Evolutionary conservation across 2,888 invertebrate genomes (phyloP).

Genomic region (Cosmorhoe ocellata): DNA sequence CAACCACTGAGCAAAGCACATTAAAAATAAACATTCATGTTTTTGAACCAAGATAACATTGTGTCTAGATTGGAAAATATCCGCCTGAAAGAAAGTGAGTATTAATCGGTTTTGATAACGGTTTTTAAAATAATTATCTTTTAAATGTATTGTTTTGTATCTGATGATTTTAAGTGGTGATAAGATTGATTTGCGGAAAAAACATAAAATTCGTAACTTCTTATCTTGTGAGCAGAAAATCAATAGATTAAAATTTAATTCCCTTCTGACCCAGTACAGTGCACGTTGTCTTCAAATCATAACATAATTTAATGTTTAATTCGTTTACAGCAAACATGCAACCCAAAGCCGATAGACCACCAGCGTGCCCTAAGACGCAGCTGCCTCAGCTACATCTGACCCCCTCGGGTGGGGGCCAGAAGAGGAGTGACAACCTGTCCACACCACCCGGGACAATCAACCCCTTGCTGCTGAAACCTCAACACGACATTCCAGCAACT

Average conservation of each 20-base stretch:
- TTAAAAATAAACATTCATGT: constrained; percentile 55
- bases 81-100: constrained; percentile 65
- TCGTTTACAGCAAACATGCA: constrained; percentile 65
- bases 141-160: background rate
- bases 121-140: background rate
- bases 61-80: constrained; percentile 64
- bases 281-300: too few relatives aligned
- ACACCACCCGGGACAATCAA: constrained; percentile 49
- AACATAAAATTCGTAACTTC: background rate
- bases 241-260: too few relatives aligned
- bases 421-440: constrained; percentile 49
- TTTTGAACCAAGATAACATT: constrained; percentile 66
- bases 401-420: constrained; percentile 58
- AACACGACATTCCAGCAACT: constrained; percentile 72
- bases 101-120: too few relatives aligned
- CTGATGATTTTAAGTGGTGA: background rate
- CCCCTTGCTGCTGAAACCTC: constrained; percentile 68
- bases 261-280: too few relatives aligned
- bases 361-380: constrained; percentile 58
- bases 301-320: constrained; percentile 13
- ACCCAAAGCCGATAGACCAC: constrained; percentile 67
- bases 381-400: constrained; percentile 68
- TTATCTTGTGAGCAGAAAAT: background rate
- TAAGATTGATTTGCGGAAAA: background rate
- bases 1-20: constrained; percentile 42